A percentile compares a stretch with the other conserved stretches of the same genome.
Conservation (phyloP, 2,888 invertebrate genomes). For the Polia nebulosa region DNA sequence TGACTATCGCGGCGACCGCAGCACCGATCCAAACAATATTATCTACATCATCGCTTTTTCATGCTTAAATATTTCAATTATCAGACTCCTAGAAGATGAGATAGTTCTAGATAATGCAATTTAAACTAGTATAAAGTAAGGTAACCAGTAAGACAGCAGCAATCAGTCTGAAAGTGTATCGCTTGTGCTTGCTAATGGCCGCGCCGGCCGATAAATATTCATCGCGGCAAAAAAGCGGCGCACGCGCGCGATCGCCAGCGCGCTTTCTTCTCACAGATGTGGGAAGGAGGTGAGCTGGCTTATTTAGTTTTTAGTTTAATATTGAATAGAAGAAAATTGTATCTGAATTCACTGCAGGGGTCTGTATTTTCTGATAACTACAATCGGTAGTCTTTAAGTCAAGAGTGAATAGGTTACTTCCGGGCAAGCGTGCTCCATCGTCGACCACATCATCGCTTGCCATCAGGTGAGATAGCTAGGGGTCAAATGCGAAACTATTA, state of each 20-base stretch:
- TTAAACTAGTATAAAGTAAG: constrained; percentile 45
- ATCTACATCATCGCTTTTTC: not conserved
- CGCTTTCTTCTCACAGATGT: constrained; percentile 86
- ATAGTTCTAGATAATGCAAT: constrained; percentile 30
- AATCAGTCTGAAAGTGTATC: constrained; percentile 76
- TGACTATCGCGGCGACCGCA: too few relatives aligned
- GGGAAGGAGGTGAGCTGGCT: constrained; percentile 67
- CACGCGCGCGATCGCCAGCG: constrained; percentile 81
- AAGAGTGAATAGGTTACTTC: too few relatives aligned
- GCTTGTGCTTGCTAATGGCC: constrained; percentile 76
- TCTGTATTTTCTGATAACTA: too few relatives aligned
- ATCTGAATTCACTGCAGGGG: too few relatives aligned
- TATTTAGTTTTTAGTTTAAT: constrained; percentile 5
- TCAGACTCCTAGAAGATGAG: not conserved
- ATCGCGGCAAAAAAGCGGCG: constrained; percentile 88
- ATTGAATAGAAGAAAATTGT: too few relatives aligned
- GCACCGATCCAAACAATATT: not conserved
- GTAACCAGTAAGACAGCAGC: constrained; percentile 65
- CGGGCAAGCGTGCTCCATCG: too few relatives aligned
- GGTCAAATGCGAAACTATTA: too few relatives aligned
- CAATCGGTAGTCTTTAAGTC: too few relatives aligned
- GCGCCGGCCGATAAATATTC: constrained; percentile 88
- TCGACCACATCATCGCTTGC: too few relatives aligned
- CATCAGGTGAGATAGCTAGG: too few relatives aligned
- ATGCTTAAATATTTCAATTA: not conserved